Base-by-base conservation (phyloP, 1,140 invertebrate genomes). In the Drosophila mojavensis region DNA sequence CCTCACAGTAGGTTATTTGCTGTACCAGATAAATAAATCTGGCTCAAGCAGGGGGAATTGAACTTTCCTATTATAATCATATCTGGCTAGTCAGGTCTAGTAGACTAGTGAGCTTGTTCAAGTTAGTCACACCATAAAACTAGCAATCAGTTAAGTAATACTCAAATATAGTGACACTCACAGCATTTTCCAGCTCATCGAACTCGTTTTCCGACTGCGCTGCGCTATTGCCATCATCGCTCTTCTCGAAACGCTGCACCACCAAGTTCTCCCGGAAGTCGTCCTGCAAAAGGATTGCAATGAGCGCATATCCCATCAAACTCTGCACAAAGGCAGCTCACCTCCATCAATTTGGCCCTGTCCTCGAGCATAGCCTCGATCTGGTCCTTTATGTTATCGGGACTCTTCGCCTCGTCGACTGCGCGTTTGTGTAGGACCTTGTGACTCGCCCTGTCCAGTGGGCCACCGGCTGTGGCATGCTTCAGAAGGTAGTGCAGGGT, bases 191-290 rank as follows among this genome's bases (percentile, higher is more conserved):
- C 7, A 60, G 1, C 1, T 63, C 55, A 50, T 86, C 71, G 26
- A 81, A 51, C 2, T 74, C 71, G 4, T 78, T 36, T 15, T 47
- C 56, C 0, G 13, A 47, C 6, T 53, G 36, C 0, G 47, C 5
- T 1, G 64, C 15, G 5, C 39, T 10, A 0, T 39, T 26, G 24
- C 15, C 48, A 0, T 64, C 58, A 1, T 33, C 45, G 15, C 33
- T 59, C 13, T 28, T 71, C 9, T 75, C 78, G 11, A 33, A 26
- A 30, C 70, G 68, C 47, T 82, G 69, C 4, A 77, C 81, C 11
- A 91, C 26, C 3, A 91, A 59, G 45, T 90, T 92, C 30, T 91
- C 75, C 17, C 64, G 79, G 69, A 91, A 91, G 30, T 91, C 88
- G n/a, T 83, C 79, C 90, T 92, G 79, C 11, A 45, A 55, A 65